Evolutionary conservation across 2,888 invertebrate genomes (phyloP), one percentile per base, ranked within the genome.

Genomic region (Hemithea aestivaria): DNA sequence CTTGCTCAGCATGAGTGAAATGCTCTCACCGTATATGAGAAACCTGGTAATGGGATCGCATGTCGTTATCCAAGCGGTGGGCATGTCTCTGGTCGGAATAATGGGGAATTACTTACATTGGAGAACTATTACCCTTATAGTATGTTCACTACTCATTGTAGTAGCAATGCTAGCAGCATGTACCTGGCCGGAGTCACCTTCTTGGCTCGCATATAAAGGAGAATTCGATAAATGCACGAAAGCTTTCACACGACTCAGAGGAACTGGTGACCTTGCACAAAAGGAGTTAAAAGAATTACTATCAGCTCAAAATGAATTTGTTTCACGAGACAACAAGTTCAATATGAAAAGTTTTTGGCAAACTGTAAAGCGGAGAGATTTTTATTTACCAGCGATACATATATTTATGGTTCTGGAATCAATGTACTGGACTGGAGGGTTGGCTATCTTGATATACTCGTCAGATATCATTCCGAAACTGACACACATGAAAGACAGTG

Each of bases 101-200:
- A 32, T 46, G 10, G 40, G 38, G 5, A 36, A 32, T 16, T 53
- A 39, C 27, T 7, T 50, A 3, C 48, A 48, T 12, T 53, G 49
- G 49, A 50, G 48, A 33, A 50, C 40, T 1, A 40, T 53, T 2
- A 37, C 38, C 11, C 11, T 46, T 6, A 35, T 53, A 7, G 45
- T 53, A 44, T 35, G 41, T 16, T 10, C 27, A 1, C 50, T 48
- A 0, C 36, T 50, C 22, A 8, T 43, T 6, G n/a, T 52, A 4
- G 51, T 51, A 10, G 10, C 45, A 7, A 2, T 36, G 2, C 35
- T 42, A 2, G 42, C 43, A 3, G 42, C 43, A 3, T 45, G 29
- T 9, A 28, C 46, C 27, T 56, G 52, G 52, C 53, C 56, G 4
- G 52, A 56, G 23, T 53, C 56, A 0, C 56, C 54, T 1, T 42